phyloP scores from a whole-genome alignment of 2,888 invertebrate species.

The Volucella inanis region DNA sequence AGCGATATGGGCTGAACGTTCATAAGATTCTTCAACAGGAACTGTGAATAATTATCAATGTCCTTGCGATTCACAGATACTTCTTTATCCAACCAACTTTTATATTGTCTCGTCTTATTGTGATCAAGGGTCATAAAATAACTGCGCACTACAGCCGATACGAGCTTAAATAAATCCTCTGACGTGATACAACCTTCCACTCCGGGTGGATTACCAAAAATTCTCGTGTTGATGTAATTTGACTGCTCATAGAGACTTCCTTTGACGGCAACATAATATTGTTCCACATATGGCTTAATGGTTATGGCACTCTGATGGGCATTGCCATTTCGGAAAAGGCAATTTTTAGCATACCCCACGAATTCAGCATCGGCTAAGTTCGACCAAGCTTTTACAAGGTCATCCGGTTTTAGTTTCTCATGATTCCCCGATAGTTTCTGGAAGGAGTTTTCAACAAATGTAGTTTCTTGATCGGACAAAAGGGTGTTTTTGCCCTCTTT shows the following conservation, averaged over 20 bases:
- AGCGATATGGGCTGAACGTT: conserved; percentile 54
- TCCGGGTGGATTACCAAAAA: conserved; percentile 54
- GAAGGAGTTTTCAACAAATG: conserved; percentile 77
- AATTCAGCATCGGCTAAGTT: conserved; percentile 43
- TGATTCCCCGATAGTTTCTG: conserved; percentile 65
- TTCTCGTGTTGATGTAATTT: conserved; percentile 45
- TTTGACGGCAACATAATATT: conserved; percentile 51
- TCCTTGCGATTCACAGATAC: conserved; percentile 38
- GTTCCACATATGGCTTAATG: conserved; percentile 44
- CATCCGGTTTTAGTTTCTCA: conserved; percentile 45
- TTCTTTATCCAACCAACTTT: conserved; percentile 47
- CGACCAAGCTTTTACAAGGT: conserved; percentile 22
- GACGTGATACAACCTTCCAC: conserved; percentile 57
- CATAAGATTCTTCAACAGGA: conserved; percentile 34
- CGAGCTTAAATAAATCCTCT: conserved; percentile 25
- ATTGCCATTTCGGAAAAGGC: conserved; percentile 32
- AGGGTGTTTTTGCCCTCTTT: conserved; percentile 71
- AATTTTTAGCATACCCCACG: conserved; percentile 28
- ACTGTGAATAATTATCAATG: conserved; percentile 52
- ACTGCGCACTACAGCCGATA: conserved; percentile 56
- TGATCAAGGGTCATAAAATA: conserved; percentile 56
- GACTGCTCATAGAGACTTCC: conserved; percentile 60
- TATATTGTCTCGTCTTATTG: conserved; percentile 52
- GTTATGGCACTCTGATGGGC: conserved; percentile 29
- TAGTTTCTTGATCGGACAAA: conserved; percentile 78